Conservation (phyloP, 2,113 vertebrate species). For the Megaceryle torquata region DNA sequence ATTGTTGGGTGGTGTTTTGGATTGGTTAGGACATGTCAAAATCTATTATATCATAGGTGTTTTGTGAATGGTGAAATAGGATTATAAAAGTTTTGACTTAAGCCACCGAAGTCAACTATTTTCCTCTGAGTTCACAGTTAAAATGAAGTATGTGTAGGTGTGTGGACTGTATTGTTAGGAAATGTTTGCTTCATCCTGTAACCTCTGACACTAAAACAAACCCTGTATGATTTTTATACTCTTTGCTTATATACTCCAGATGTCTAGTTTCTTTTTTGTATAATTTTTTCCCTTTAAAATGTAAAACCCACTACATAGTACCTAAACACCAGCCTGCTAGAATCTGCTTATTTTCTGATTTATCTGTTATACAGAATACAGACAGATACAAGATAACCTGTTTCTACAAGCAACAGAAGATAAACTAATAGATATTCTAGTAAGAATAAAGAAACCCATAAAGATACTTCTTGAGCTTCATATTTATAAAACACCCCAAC, state of each 20-base stretch:
- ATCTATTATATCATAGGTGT: background rate
- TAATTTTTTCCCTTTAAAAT: background rate
- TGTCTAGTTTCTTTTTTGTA: background rate
- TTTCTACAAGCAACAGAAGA: background rate
- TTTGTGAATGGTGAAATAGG: background rate
- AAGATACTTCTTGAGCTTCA: background rate
- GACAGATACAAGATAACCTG: background rate
- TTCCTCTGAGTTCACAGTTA: background rate
- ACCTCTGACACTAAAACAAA: background rate
- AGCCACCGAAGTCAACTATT: background rate
- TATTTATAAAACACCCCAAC: background rate
- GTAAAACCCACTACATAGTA: background rate
- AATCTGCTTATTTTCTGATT: background rate
- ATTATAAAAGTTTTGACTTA: background rate
- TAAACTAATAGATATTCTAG: background rate
- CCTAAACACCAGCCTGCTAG: background rate
- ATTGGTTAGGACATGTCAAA: background rate
- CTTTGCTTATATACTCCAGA: background rate
- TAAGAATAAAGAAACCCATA: background rate
- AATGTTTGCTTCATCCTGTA: background rate
- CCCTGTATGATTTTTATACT: background rate
- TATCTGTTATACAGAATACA: background rate
- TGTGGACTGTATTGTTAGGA: background rate
- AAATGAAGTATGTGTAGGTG: background rate
- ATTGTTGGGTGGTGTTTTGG: fast-evolving